phyloP scores from a whole-genome alignment of 2,888 invertebrate species.

The Tetrapedia diversipes region DNA sequence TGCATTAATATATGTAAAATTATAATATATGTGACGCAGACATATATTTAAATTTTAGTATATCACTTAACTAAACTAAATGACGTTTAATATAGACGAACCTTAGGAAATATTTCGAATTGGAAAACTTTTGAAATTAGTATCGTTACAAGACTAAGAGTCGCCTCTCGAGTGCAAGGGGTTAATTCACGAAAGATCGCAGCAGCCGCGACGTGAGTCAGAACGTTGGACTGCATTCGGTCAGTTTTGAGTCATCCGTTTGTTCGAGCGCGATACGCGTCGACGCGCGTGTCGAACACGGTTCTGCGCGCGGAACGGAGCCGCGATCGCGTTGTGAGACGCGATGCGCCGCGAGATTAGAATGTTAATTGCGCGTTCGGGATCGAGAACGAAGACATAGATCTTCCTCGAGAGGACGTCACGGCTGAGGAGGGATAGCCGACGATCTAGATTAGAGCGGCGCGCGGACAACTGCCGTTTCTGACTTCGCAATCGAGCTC shows the following conservation, averaged over 20 bases:
- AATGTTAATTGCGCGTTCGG: constrained; percentile 21
- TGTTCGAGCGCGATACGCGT: neutral
- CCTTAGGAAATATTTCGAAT: too few species aligned
- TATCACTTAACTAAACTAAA: too few species aligned
- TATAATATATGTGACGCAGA: too few species aligned
- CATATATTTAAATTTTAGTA: too few species aligned
- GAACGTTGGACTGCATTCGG: constrained; percentile 39
- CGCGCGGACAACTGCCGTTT: neutral
- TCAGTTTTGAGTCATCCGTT: constrained; percentile 53
- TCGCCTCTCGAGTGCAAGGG: too few species aligned
- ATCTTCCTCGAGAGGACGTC: too few species aligned
- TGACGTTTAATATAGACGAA: too few species aligned
- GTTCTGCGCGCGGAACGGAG: neutral
- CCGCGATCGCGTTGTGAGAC: constrained; percentile 22
- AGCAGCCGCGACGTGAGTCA: constrained; percentile 55
- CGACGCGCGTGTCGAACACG: neutral
- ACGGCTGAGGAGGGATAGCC: constrained; percentile 11
- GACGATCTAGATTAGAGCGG: constrained; percentile 21
- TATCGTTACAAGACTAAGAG: too few species aligned
- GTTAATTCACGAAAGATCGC: constrained; percentile 46
- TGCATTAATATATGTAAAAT: too few species aligned
- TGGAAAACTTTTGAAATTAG: too few species aligned
- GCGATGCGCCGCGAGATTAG: constrained; percentile 22
- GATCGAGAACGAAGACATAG: constrained; percentile 6
- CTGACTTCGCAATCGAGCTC: too few species aligned